phyloP scores from a whole-genome alignment of 2,888 invertebrate species.

The Melangyna quadrimaculata region DNA sequence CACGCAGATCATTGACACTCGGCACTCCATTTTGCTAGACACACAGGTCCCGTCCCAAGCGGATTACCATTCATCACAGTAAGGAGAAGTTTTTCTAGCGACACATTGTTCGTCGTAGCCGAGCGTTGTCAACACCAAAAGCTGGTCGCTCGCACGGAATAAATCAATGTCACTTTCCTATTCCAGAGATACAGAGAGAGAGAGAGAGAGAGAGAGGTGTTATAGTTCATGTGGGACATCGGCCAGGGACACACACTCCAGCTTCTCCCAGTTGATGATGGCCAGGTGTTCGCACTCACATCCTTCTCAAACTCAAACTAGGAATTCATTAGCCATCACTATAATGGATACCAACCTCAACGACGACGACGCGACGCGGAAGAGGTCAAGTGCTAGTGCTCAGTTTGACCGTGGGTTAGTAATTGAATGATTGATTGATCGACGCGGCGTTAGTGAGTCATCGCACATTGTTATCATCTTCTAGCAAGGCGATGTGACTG shows the following conservation, averaged over 20 bases:
- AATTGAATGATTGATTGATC: constrained; percentile 72
- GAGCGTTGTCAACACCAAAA: constrained; percentile 57
- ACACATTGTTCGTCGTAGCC: constrained; percentile 36
- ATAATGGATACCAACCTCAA: not conserved
- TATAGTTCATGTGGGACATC: constrained; percentile 60
- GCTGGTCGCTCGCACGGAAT: constrained; percentile 51
- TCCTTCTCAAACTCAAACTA: constrained; percentile 18
- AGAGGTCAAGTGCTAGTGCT: constrained; percentile 56
- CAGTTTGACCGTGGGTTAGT: constrained; percentile 59
- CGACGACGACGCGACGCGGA: constrained; percentile 3
- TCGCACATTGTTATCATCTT: constrained; percentile 64
- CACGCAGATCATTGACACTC: constrained; percentile 59
- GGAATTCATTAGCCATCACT: constrained; percentile 53
- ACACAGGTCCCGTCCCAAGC: constrained; percentile 40
- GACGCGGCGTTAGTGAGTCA: constrained; percentile 69
- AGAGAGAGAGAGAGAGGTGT: constrained; percentile 61
- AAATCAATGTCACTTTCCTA: constrained; percentile 63
- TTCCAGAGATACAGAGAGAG: too few relatives aligned
- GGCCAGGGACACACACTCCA: constrained; percentile 3
- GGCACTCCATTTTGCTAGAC: constrained; percentile 1
- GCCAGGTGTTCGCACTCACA: constrained; percentile 59
- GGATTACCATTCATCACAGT: constrained; percentile 66
- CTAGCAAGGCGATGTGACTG: constrained; percentile 3
- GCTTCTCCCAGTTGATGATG: constrained; percentile 7
- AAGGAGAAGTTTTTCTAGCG: constrained; percentile 48